Base-by-base conservation (phyloP, 2,888 invertebrate genomes). In the Pachliopta kotzebuea region DNA sequence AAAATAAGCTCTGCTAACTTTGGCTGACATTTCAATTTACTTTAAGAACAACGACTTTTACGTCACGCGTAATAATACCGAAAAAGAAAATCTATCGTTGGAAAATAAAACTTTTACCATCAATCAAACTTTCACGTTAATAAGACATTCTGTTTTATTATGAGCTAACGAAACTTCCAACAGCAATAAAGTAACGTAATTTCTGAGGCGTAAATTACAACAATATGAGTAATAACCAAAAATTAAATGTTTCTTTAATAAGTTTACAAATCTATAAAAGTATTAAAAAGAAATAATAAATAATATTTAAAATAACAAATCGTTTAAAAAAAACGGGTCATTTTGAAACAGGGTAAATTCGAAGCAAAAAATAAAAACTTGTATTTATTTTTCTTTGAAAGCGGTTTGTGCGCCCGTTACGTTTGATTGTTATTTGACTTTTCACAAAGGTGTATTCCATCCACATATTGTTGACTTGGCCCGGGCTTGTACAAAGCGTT, bases 41-140 rank as follows among this genome's bases (percentile, higher is more conserved):
- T 45, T n/a, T 53, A n/a, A 8, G 53, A 37, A 18, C 4, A 37
- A 60, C 29, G 11, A 56, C 18, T 1, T 26, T 24, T 37, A 18
- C 23, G 24, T 21, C 52, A 37, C 31, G 52, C 4, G 24, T 42
- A 60, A 53, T 53, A 52, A 60, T 42, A 54, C 0, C 53, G 21
- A 37, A n/a, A 2, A 60, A 20, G 24, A 18, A 26, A 60, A 60
- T 42, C 37, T 54, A 42, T 55, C 26, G 52, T 20, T 54, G 60
- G 18, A 42, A 53, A 54, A 31, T 31, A 31, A 23, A 61, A 62
- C 55, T 62, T 62, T 50, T 29, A 29, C 56, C 62, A 62, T 62
- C 62, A 56, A 62, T 62, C 62, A 56, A 62, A 62, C 62, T 62
- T 62, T 62, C 53, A 54, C 37, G 53, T 55, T 55, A 54, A 54